Base-by-base conservation (phyloP, 1,140 invertebrate species). In the Elymnias hypermnestra region DNA sequence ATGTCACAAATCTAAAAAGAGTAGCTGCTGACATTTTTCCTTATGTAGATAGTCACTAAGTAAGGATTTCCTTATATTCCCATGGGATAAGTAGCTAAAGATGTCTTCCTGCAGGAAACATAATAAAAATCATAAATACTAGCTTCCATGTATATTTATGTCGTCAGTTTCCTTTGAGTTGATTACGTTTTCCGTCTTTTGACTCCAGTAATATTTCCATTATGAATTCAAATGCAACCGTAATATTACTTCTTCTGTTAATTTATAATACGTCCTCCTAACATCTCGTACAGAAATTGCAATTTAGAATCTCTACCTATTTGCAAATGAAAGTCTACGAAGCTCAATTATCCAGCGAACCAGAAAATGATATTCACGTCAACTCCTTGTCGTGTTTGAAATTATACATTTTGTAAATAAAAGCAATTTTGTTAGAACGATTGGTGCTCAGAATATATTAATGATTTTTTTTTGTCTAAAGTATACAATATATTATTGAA, bases 241-340 rank as follows among this genome's bases (percentile, higher is more conserved):
- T 33, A 2, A 15, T 9, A 14, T 33, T 33, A 2, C 13, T 9
- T 33, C 29, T 33, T 8, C 6, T 33, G 14, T 33, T 15, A 15
- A 33, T 33, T 33, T 33, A 13, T 4, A 21, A 15, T 33, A 29
- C 26, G 29, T 33, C 7, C 6, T 33, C 6, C 13, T 15, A 33
- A 33, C 6, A 4, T 15, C 29, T 15, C 29, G 12, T 8, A 33
- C 14, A 15, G 26, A 48, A 40, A 39, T 48, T 35, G 37, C 14
- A 48, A 48, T 48, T 35, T 48, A 36, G 37, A 41, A 40, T 41
- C 37, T 48, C 37, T 25, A 22, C 28, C 12, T 47, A 37, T 23
- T 47, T 29, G 23, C 15, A 23, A 46, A 17, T 46, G 23, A 37
- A 6, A 12, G 28, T 31, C 8, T n/a, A 22, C 14, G 12, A 33